phyloP scores from a whole-genome alignment of 2,113 vertebrate species.

The Strix aluco region DNA sequence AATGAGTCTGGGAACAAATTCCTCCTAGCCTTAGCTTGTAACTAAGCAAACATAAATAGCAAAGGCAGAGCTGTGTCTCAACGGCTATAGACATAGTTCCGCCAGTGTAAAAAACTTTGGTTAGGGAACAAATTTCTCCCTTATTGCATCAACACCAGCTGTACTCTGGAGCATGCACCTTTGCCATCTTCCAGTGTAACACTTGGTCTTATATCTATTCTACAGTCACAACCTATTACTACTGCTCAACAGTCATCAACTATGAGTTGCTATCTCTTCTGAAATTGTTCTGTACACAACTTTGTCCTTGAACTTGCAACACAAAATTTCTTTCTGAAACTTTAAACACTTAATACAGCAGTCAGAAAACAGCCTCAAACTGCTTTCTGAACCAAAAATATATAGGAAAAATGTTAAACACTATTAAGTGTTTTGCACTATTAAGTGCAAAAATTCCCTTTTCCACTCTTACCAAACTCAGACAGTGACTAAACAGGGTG shows the following conservation, averaged over 20 bases:
- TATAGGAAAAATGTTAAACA: not conserved
- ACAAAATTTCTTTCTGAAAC: not conserved
- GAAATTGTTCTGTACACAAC: not conserved
- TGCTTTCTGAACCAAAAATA: not conserved
- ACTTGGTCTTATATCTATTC: not conserved
- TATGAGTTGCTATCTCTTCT: not conserved
- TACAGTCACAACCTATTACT: not conserved
- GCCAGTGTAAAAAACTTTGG: not conserved
- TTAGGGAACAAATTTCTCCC: not conserved
- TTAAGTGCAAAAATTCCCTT: not conserved
- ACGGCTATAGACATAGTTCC: not conserved
- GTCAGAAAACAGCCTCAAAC: not conserved
- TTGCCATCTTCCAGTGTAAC: not conserved
- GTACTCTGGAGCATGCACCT: not conserved
- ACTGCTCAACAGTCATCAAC: not conserved
- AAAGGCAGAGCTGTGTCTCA: not conserved
- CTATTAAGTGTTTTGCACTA: not conserved
- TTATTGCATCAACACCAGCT: not conserved
- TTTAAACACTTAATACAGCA: not conserved
- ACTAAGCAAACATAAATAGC: not conserved
- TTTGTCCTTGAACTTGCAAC: not conserved
- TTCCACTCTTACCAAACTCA: not conserved
- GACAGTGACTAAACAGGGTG: not conserved
- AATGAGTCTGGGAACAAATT: not conserved
- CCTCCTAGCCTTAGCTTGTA: not conserved